Conservation (phyloP, 2,113 vertebrate genomes). For the Asarcornis scutulata region DNA sequence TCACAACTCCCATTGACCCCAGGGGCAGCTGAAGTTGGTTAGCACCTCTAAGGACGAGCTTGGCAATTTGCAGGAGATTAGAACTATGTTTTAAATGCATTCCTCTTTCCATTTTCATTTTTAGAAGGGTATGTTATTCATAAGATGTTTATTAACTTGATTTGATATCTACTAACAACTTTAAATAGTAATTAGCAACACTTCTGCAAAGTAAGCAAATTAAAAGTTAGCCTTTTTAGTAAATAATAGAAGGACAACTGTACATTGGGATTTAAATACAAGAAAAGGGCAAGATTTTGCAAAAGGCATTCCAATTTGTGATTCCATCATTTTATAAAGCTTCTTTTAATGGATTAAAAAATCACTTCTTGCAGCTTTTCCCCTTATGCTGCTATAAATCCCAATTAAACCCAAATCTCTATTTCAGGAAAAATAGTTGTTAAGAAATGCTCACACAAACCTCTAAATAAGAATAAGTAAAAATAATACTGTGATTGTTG, state of each 20-base stretch:
- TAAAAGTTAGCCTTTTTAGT: neutral
- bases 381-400: neutral
- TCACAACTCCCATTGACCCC: neutral
- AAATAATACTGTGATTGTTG: neutral
- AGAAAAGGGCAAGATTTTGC: neutral
- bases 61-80: neutral
- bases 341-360: slow-evolving; percentile 49
- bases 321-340: neutral
- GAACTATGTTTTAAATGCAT: neutral
- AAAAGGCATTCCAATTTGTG: neutral
- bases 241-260: neutral
- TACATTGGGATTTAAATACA: neutral
- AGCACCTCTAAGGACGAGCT: neutral
- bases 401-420: neutral
- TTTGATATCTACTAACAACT: neutral
- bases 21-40: neutral
- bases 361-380: neutral
- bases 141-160: neutral
- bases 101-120: neutral
- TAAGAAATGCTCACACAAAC: slow-evolving; percentile 36
- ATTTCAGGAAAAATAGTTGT: neutral
- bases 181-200: neutral
- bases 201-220: slow-evolving; percentile 5
- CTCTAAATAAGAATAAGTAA: slow-evolving; percentile 5
- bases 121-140: neutral